Evolutionary conservation across 2,888 invertebrate genomes (phyloP).

Genomic region (Micropterix aruncella): DNA sequence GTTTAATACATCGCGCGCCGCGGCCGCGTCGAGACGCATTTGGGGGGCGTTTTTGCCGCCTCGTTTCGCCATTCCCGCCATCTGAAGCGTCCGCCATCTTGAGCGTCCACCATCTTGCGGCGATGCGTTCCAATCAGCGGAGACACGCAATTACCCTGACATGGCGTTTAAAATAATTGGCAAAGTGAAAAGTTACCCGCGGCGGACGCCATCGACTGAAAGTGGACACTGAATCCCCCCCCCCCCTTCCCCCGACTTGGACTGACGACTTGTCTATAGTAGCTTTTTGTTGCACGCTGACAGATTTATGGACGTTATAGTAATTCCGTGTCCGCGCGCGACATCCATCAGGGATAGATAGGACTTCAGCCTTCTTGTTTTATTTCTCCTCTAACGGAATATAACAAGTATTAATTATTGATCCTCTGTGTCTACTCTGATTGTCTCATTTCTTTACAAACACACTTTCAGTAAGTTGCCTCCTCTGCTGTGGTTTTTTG

Average conservation of each 20-base stretch:
- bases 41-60: not conserved
- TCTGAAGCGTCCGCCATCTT: not conserved
- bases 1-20: not conserved
- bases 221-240: not conserved
- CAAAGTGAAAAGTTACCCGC: not conserved
- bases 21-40: not conserved
- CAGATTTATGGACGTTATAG: not conserved
- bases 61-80: not conserved
- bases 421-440: too few relatives aligned
- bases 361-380: too few relatives aligned
- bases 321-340: not conserved
- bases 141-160: not conserved
- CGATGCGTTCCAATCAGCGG: not conserved
- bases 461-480: too few relatives aligned
- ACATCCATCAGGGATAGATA: too few relatives aligned
- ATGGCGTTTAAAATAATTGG: not conserved
- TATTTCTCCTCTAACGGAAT: too few relatives aligned
- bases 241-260: not conserved
- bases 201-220: too few relatives aligned
- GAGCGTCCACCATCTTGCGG: too few relatives aligned
- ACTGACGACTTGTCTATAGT: not conserved
- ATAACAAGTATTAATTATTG: too few relatives aligned
- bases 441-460: too few relatives aligned
- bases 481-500: too few relatives aligned
- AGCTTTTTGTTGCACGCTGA: not conserved